These are phyloP conservation scores for Choristoneura rosaceana DNA, from an alignment of 2,888 invertebrate genomes.

Conservation along the genomic window DNA sequence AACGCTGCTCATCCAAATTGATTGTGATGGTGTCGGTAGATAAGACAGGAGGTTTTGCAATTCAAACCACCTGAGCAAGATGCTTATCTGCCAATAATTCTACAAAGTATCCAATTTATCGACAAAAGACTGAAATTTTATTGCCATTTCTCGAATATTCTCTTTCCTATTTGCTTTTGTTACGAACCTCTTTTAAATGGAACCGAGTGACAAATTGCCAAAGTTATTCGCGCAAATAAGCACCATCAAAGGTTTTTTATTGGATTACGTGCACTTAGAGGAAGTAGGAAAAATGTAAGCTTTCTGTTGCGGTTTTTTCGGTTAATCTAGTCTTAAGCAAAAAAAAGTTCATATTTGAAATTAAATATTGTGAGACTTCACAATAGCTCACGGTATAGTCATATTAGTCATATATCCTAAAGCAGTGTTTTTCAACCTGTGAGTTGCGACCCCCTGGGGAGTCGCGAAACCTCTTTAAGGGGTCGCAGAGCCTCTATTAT, in stretches of 20 bases:
- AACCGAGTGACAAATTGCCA: neutral
- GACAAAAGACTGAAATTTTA: slow-evolving; percentile 12
- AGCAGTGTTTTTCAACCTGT: too few species aligned
- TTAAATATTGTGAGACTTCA: too few species aligned
- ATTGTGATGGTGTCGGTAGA: neutral
- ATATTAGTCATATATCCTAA: too few species aligned
- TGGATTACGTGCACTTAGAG: neutral
- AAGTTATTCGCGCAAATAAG: neutral
- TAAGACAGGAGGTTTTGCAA: neutral
- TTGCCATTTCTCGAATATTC: slow-evolving; percentile 13
- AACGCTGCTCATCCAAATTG: neutral
- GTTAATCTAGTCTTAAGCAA: neutral
- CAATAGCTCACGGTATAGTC: too few species aligned
- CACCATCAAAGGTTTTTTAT: slow-evolving; percentile 6
- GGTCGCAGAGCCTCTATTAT: too few species aligned
- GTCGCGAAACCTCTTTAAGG: too few species aligned
- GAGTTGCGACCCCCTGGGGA: too few species aligned
- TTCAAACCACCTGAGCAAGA: neutral
- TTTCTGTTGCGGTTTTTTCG: neutral
- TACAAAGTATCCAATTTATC: slow-evolving; percentile 23
- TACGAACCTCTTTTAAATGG: slow-evolving; percentile 21
- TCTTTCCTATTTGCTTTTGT: slow-evolving; percentile 24
- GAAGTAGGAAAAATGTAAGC: neutral
- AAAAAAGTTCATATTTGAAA: neutral
- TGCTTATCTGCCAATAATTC: slow-evolving; percentile 16